These are phyloP conservation scores for Rhadina sibilatrix DNA, from an alignment of 2,113 vertebrate genomes.

Conservation along the genomic window DNA sequence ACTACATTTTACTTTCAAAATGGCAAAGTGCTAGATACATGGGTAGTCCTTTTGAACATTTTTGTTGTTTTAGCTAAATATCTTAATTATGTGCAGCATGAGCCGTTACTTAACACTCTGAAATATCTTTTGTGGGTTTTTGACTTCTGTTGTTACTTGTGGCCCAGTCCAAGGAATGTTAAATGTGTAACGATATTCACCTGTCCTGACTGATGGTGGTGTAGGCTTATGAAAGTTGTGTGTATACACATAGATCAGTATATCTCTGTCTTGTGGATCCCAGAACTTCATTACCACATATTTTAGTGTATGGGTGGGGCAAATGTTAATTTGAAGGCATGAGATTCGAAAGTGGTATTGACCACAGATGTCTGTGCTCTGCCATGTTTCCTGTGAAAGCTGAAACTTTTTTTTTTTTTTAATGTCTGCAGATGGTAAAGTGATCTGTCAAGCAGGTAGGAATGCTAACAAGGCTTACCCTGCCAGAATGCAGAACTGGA, in stretches of 20 bases:
- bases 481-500: neutral
- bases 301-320: neutral
- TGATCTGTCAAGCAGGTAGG: neutral
- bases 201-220: neutral
- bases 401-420: neutral
- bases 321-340: neutral
- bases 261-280: neutral
- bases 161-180: neutral
- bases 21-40: neutral
- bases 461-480: neutral
- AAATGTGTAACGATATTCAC: neutral
- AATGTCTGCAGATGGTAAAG: neutral
- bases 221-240: neutral
- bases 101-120: neutral
- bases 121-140: neutral
- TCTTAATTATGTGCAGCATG: neutral
- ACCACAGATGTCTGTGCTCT: neutral
- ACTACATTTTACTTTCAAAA: neutral
- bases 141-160: neutral
- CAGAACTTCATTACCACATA: neutral
- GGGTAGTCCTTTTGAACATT: neutral
- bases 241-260: neutral
- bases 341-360: neutral
- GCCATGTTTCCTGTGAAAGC: neutral
- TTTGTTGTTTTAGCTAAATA: neutral